A percentile compares a stretch with the other conserved stretches of the same genome.
These are phyloP conservation scores for Rhinogobio ventralis DNA, from an alignment of 2,797 vertebrate genomes.

Conservation along the genomic window DNA sequence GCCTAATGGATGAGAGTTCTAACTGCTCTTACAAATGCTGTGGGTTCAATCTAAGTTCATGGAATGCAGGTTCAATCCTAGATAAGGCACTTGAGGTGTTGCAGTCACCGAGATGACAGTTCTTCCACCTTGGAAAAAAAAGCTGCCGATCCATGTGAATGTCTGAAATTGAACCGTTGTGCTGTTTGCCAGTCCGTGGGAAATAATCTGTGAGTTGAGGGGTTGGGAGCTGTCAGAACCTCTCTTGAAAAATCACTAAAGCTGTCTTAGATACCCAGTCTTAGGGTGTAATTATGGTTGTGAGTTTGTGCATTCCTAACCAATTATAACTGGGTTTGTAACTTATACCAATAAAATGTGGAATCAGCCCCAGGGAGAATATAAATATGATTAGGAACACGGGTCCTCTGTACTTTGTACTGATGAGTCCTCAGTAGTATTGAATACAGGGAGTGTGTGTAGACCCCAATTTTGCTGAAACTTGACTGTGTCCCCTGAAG, in stretches of 20 bases:
- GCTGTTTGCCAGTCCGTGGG: slow-evolving; percentile 29
- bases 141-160: slow-evolving; percentile 29
- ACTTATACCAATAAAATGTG: slow-evolving; percentile 18
- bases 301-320: slow-evolving; percentile 29
- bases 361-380: not conserved
- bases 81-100: slow-evolving; percentile 42
- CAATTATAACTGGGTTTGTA: slow-evolving; percentile 32
- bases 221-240: slow-evolving; percentile 25
- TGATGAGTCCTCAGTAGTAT: slow-evolving; percentile 11
- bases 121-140: not conserved
- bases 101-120: slow-evolving; percentile 26
- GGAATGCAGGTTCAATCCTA: slow-evolving; percentile 39
- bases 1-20: slow-evolving; percentile 18
- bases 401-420: slow-evolving; percentile 12
- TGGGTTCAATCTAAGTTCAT: slow-evolving; percentile 44
- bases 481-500: not conserved
- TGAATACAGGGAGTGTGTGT: not conserved
- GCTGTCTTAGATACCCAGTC: slow-evolving; percentile 22
- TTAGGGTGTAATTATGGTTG: slow-evolving; percentile 24
- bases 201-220: slow-evolving; percentile 38
- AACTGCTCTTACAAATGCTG: slow-evolving; percentile 21
- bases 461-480: slow-evolving; percentile 5
- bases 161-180: slow-evolving; percentile 33
- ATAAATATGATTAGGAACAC: slow-evolving; percentile 15
- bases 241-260: slow-evolving; percentile 31